Conservation (phyloP, 2,797 vertebrate species). For the Periparus ater region DNA sequence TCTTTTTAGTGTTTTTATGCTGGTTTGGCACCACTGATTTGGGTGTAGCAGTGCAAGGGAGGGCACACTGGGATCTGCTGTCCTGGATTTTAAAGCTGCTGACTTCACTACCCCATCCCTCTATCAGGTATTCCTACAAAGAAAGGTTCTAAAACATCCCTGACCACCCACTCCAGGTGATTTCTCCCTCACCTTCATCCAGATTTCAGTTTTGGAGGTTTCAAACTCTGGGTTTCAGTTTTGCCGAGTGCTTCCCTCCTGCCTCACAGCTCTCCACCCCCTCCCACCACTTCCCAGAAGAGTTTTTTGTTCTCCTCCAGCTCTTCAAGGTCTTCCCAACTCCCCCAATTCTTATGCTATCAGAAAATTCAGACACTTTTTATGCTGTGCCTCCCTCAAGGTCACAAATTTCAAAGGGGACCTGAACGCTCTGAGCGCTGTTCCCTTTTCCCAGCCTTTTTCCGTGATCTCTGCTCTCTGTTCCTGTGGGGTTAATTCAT, state of each 20-base stretch:
- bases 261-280: neutral
- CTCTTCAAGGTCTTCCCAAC: neutral
- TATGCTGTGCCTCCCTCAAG: neutral
- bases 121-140: neutral
- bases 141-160: neutral
- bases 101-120: neutral
- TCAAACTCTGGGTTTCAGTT: neutral
- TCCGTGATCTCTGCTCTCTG: neutral
- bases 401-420: neutral
- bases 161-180: neutral
- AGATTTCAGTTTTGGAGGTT: neutral
- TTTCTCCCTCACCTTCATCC: neutral
- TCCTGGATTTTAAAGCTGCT: neutral
- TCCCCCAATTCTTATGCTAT: neutral
- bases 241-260: neutral
- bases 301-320: neutral
- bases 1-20: neutral
- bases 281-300: neutral
- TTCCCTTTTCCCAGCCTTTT: neutral
- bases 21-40: neutral
- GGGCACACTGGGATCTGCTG: neutral
- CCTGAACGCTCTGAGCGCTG: fast-evolving
- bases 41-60: neutral
- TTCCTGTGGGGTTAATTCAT: neutral
- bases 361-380: neutral